Percentiles rank a stretch among this genome's conserved stretches.
Conservation (phyloP, 2,113 vertebrate species). For the Ia io region DNA sequence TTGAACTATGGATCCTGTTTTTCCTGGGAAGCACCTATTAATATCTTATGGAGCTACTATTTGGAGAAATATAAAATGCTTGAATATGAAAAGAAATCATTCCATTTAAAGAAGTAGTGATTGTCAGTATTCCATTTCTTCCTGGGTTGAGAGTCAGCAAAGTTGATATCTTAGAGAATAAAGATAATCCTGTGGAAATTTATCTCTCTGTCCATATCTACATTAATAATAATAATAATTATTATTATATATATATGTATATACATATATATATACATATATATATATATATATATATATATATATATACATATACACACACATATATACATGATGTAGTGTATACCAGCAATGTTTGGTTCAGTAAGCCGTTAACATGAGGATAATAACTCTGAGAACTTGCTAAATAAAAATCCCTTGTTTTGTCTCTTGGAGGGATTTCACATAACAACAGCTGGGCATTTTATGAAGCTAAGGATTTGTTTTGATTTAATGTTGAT, state of each 20-base stretch:
- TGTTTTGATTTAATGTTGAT: slow-evolving; percentile 54
- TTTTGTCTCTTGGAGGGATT: slow-evolving; percentile 49
- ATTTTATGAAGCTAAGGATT: slow-evolving; percentile 49
- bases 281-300: too few species aligned
- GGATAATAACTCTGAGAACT: slow-evolving; percentile 39
- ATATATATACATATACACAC: too few species aligned
- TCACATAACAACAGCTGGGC: slow-evolving; percentile 37
- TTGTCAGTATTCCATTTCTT: not conserved
- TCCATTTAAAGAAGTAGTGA: not conserved
- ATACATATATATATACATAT: not conserved
- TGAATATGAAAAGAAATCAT: not conserved
- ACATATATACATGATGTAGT: not conserved
- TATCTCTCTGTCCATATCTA: not conserved
- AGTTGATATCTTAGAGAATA: not conserved
- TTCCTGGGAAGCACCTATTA: not conserved
- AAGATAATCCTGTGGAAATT: not conserved
- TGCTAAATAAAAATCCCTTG: slow-evolving; percentile 53
- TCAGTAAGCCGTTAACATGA: slow-evolving; percentile 4
- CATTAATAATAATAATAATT: too few species aligned
- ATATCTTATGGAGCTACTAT: not conserved
- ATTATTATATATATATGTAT: too few species aligned
- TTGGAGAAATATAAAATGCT: slow-evolving; percentile 29
- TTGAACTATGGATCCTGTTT: not conserved
- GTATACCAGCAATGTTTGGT: not conserved
- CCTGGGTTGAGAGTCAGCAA: not conserved